Conservation (phyloP, 1,140 invertebrate genomes). For the Cherax quadricarinatus region DNA sequence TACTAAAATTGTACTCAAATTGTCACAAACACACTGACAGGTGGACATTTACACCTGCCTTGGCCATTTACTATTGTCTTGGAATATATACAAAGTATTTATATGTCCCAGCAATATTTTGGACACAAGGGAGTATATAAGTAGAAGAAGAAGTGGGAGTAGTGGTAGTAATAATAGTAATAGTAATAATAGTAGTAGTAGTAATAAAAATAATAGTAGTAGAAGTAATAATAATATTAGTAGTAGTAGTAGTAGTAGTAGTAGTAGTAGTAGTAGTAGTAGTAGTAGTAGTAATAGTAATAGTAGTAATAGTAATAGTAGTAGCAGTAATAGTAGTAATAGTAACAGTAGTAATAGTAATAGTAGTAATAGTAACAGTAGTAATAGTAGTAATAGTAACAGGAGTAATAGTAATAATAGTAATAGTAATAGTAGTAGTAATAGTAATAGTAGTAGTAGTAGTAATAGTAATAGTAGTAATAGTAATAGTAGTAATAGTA, state of each 20-base stretch:
- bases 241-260: slow-evolving; percentile 11
- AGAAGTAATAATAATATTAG: too few relatives aligned
- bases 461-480: background rate
- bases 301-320: slow-evolving; percentile 12
- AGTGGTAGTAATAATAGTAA: slow-evolving; percentile 11
- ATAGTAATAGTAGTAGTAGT: background rate
- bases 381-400: too few relatives aligned
- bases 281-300: slow-evolving; percentile 11
- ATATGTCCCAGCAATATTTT: too few relatives aligned
- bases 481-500: background rate
- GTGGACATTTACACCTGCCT: too few relatives aligned
- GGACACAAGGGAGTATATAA: too few relatives aligned
- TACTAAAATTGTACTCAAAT: too few relatives aligned
- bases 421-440: background rate
- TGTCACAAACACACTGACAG: too few relatives aligned
- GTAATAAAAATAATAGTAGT: too few relatives aligned
- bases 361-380: background rate
- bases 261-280: slow-evolving; percentile 11
- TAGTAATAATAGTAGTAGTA: slow-evolving; percentile 11
- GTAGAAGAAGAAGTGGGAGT: too few relatives aligned
- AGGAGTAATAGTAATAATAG: background rate
- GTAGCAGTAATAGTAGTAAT: background rate
- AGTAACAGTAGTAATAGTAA: background rate
- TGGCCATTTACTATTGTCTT: too few relatives aligned
- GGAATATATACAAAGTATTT: too few relatives aligned